A percentile compares a stretch with the other conserved stretches of the same genome.
Evolutionary conservation across 2,888 invertebrate genomes (phyloP).

Genomic region (Eupithecia subfuscata): DNA sequence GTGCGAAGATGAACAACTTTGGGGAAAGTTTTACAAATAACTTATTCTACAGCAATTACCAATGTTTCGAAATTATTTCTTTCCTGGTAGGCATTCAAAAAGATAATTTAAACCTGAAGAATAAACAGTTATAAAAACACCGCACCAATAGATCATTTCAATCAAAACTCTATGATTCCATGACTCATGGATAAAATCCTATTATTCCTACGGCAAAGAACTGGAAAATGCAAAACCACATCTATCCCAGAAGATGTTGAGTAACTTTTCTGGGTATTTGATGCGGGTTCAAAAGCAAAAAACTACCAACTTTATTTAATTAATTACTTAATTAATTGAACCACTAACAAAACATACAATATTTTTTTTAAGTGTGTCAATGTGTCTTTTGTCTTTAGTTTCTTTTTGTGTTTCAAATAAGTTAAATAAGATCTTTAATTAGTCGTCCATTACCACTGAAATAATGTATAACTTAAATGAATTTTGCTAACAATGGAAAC

Average conservation of each 20-base stretch:
- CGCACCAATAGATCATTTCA: not conserved
- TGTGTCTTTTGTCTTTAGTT: no score
- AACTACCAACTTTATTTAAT: not conserved
- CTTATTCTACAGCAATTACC: slow-evolving; percentile 13
- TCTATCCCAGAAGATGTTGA: not conserved
- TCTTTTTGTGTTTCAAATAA: no score
- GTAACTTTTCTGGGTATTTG: not conserved
- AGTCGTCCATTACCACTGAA: no score
- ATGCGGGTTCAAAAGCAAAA: not conserved
- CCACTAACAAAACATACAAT: no score
- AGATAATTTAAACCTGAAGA: not conserved
- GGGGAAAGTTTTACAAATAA: slow-evolving; percentile 18
- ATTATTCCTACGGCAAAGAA: not conserved
- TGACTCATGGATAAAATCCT: not conserved
- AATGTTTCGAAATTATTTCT: not conserved
- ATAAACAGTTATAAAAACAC: not conserved
- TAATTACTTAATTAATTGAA: not conserved
- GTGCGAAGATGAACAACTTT: slow-evolving; percentile 45
- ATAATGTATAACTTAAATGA: no score
- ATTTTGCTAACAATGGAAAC: no score
- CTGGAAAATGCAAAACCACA: not conserved
- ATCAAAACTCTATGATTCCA: not conserved
- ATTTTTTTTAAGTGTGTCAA: no score
- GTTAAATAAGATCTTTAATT: no score
- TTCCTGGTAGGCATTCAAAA: slow-evolving; percentile 7